Percentiles rank a stretch among this genome's conserved stretches.
phyloP scores from a whole-genome alignment of 2,888 invertebrate species.

The Parasteatoda lunata region DNA sequence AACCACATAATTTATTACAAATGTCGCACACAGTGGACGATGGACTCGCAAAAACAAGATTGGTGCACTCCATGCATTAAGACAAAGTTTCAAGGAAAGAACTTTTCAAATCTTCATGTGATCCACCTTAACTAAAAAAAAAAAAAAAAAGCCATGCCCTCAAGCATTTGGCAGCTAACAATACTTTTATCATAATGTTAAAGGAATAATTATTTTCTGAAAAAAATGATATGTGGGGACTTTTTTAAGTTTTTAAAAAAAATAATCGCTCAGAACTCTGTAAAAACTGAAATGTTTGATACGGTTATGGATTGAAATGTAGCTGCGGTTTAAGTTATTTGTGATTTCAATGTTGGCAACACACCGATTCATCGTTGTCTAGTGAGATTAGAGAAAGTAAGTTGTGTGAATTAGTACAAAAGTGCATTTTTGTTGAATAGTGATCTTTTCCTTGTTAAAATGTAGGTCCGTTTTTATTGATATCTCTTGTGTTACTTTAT shows the following conservation, averaged over 20 bases:
- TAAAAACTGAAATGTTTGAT: constrained; percentile 1
- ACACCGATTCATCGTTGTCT: too few species aligned
- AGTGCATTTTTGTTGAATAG: constrained; percentile 40
- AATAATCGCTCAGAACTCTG: constrained; percentile 1
- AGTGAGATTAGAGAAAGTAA: constrained; percentile 1
- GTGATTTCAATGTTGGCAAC: too few species aligned
- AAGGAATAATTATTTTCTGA: constrained; percentile 50
- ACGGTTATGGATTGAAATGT: background rate
- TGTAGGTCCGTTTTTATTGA: constrained; percentile 30
- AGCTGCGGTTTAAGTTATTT: too few species aligned
- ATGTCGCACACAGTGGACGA: constrained; percentile 42
- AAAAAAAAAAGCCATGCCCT: constrained; percentile 11
- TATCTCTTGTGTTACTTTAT: constrained; percentile 10
- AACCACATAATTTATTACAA: constrained; percentile 25
- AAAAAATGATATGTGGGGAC: background rate
- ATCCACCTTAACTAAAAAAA: background rate
- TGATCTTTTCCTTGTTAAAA: constrained; percentile 22
- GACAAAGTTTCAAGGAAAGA: background rate
- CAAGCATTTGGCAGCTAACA: constrained; percentile 58
- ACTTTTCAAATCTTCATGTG: background rate
- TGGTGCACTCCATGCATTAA: background rate
- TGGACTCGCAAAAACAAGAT: background rate
- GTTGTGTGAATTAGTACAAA: constrained; percentile 63
- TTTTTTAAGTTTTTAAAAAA: constrained; percentile 35
- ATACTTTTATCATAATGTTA: constrained; percentile 22